phyloP scores from a whole-genome alignment of 1,140 invertebrate species.

The Theocolax elegans region DNA sequence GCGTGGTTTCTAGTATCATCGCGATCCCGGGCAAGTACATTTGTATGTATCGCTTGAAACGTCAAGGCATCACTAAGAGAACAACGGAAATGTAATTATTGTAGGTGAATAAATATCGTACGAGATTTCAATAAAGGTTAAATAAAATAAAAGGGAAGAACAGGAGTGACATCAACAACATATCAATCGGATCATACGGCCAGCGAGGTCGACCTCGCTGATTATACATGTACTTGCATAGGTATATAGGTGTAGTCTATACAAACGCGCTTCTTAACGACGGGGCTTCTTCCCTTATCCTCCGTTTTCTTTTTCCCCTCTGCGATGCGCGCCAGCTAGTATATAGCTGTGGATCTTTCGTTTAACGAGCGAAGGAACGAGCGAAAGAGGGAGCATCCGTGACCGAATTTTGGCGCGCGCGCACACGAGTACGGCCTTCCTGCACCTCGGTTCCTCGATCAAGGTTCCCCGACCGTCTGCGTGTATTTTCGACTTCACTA shows the following conservation, averaged over 20 bases:
- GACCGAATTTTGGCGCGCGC: constrained; percentile 21
- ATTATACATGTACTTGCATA: background rate
- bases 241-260: too few relatives aligned
- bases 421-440: background rate
- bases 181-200: constrained; percentile 22
- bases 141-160: background rate
- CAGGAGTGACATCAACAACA: background rate
- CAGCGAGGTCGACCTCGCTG: background rate
- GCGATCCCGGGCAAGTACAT: too few relatives aligned
- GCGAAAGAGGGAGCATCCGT: constrained; percentile 18
- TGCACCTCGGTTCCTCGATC: constrained; percentile 20
- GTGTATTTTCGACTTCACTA: constrained; percentile 23
- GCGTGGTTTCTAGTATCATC: too few relatives aligned
- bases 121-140: background rate
- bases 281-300: background rate
- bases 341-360: too few relatives aligned
- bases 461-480: constrained; percentile 12
- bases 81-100: too few relatives aligned
- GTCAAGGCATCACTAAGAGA: too few relatives aligned
- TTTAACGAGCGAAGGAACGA: background rate
- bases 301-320: background rate
- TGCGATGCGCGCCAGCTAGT: background rate
- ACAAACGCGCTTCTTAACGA: background rate
- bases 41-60: too few relatives aligned
- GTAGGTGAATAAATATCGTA: background rate